A percentile compares a stretch with the other conserved stretches of the same genome.
Conservation (phyloP, 2,888 invertebrate genomes). For the Melitaea athalia region DNA sequence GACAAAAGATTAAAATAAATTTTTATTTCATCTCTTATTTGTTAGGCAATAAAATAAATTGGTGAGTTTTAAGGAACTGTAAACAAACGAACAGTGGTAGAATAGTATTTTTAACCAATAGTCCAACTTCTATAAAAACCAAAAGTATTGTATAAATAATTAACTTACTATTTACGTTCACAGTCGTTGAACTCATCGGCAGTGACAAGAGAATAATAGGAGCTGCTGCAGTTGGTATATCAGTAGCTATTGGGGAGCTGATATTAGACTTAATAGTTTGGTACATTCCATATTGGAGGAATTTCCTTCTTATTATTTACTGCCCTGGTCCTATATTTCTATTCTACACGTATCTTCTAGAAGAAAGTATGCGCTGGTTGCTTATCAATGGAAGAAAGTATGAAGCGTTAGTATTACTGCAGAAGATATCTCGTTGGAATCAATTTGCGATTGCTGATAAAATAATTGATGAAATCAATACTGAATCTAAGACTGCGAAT, state of each 20-base stretch:
- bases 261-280: conserved; percentile 84
- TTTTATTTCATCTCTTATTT: too few relatives aligned
- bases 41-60: too few relatives aligned
- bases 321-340: conserved; percentile 84
- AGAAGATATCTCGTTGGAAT: conserved; percentile 83
- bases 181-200: conserved; percentile 47
- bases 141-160: background rate
- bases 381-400: conserved; percentile 80
- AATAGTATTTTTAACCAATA: too few relatives aligned
- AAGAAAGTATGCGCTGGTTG: conserved; percentile 88
- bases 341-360: conserved; percentile 82
- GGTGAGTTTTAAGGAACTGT: too few relatives aligned
- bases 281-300: conserved; percentile 84
- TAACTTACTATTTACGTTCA: conserved; percentile 15
- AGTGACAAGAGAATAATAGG: conserved; percentile 85
- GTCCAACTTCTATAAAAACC: too few relatives aligned
- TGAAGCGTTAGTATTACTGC: conserved; percentile 58
- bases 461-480: conserved; percentile 31
- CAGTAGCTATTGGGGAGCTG: conserved; percentile 85
- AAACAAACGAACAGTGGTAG: too few relatives aligned
- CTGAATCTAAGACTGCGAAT: conserved; percentile 19
- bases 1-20: too few relatives aligned
- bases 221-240: conserved; percentile 84
- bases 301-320: conserved; percentile 82
- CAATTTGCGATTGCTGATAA: conserved; percentile 74